phyloP scores from a whole-genome alignment of 2,888 invertebrate genomes.

The Limnephilus lunatus region DNA sequence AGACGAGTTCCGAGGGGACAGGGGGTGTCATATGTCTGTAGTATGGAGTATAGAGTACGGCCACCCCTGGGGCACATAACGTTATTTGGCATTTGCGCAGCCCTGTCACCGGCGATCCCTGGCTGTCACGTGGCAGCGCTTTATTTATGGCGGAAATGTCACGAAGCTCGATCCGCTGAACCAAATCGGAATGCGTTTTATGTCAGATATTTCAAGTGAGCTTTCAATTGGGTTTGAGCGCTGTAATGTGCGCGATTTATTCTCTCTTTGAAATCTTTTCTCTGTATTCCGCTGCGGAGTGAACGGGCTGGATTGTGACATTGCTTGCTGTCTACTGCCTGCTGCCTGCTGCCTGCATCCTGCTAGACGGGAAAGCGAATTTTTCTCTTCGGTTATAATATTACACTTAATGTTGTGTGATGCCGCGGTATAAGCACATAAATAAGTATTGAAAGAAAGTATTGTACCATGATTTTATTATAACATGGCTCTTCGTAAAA shows the following conservation, averaged over 20 bases:
- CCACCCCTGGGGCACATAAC: constrained; percentile 2
- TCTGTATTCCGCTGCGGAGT: neutral
- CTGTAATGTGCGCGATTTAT: constrained; percentile 45
- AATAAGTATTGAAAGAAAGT: neutral
- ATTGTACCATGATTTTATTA: too few species aligned
- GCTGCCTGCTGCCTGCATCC: neutral
- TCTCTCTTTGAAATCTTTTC: constrained; percentile 37
- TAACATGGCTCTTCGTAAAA: too few species aligned
- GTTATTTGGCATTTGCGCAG: constrained; percentile 6
- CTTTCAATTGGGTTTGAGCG: constrained; percentile 40
- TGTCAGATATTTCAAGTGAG: constrained; percentile 39
- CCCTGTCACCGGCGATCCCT: constrained; percentile 12
- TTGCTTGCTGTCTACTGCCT: neutral
- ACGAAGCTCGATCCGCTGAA: constrained; percentile 42
- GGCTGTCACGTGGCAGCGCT: constrained; percentile 35
- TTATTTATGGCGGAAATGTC: constrained; percentile 46
- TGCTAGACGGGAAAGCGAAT: neutral
- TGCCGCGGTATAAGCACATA: neutral
- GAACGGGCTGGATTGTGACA: neutral
- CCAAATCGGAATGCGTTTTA: constrained; percentile 48
- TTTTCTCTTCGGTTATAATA: neutral
- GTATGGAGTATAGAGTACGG: neutral
- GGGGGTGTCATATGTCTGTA: neutral
- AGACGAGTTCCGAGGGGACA: neutral
- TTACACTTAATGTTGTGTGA: neutral